Conservation (phyloP, 2,797 vertebrate species). For the Myripristis jacobus region DNA sequence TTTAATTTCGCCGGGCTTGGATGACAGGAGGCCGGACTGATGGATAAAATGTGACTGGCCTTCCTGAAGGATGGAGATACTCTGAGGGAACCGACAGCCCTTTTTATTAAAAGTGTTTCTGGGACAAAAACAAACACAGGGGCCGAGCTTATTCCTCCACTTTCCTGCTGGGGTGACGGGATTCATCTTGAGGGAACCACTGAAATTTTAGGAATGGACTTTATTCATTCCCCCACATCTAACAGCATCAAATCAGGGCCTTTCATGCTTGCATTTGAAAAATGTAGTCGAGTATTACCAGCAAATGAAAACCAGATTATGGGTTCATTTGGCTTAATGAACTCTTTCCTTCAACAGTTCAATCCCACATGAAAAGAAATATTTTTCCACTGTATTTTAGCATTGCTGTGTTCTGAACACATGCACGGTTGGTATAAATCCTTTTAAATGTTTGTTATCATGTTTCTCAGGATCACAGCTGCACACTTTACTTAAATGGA, state of each 20-base stretch:
- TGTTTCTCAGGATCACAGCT: background rate
- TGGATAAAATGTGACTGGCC: slow-evolving; percentile 80
- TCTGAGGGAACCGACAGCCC: slow-evolving; percentile 64
- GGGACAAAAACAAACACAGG: slow-evolving; percentile 68
- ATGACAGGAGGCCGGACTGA: slow-evolving; percentile 85
- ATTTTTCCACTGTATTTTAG: background rate
- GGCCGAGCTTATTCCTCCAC: slow-evolving; percentile 37
- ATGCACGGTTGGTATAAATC: no score
- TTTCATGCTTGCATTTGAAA: slow-evolving; percentile 12
- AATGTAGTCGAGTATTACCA: background rate
- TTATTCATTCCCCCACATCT: slow-evolving; percentile 24
- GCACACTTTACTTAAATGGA: background rate
- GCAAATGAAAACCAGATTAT: background rate
- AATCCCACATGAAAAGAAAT: background rate
- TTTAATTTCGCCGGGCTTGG: slow-evolving; percentile 85
- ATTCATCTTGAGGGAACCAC: slow-evolving; percentile 23
- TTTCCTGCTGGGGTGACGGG: slow-evolving; percentile 23
- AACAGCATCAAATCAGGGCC: slow-evolving; percentile 9
- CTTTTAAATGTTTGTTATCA: background rate
- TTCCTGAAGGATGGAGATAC: slow-evolving; percentile 81
- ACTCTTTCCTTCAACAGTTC: background rate
- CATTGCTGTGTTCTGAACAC: no score
- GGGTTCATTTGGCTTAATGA: background rate
- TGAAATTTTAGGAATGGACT: slow-evolving; percentile 18
- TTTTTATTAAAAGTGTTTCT: slow-evolving; percentile 81